Evolutionary conservation across 2,888 invertebrate genomes (phyloP), one percentile per base, ranked within the genome.

Genomic region (Acleris holmiana): DNA sequence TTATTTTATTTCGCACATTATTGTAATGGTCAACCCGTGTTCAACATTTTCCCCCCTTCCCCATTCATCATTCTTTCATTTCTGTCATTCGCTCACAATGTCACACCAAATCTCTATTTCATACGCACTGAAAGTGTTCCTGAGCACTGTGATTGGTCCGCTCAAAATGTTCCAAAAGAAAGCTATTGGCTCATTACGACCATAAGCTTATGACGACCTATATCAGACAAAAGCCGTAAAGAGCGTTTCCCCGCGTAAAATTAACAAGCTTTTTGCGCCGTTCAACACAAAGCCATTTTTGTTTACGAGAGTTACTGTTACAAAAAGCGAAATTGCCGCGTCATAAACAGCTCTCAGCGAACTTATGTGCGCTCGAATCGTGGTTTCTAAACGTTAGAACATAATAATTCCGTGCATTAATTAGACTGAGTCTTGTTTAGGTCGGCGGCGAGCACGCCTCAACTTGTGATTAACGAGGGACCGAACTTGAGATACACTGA

Each of bases 201-300:
- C 63, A 58, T 58, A 53, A 58, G 53, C 40, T 48, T n/a, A 47
- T 58, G 40, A 64, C 53, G 19, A 25, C 18, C 21, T 19, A 10
- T 35, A 55, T 47, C 47, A n/a, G 29, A 35, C 35, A 53, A 29
- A 21, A 6, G 29, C 60, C 46, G 46, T 61, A 53, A 46, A 53
- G 35, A 35, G 60, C 53, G 15, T 29, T 46, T 29, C 29, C 17
- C 50, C 55, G 41, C 62, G 63, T 51, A 51, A 63, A 57, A 64
- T 59, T 64, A 53, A 53, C 71, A 70, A 71, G 72, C 71, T 75
- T 76, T 76, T 76, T 72, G 75, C 64, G 59, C 49, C 61, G 55
- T 58, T 58, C 40, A 64, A 55, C 64, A 65, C 54, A 55, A 61
- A 59, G 55, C 65, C 49, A 65, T 65, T 65, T 65, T 65, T 65